Conservation (phyloP, 2,113 vertebrate species). For the Lepisosteus osseus region DNA sequence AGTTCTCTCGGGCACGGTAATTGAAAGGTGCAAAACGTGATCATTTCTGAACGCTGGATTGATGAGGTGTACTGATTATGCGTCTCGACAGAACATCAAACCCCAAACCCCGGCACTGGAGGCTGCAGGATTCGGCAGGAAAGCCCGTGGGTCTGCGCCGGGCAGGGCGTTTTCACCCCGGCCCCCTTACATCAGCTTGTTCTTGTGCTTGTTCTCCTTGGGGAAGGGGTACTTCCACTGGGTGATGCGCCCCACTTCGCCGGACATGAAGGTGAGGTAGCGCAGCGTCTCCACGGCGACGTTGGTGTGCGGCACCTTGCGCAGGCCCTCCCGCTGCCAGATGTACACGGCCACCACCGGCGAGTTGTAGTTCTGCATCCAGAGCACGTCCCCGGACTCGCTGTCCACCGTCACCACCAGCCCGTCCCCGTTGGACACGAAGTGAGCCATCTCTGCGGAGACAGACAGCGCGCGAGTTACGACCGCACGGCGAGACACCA, state of each 20-base stretch:
- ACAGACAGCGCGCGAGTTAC: background rate
- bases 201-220: constrained; percentile 87
- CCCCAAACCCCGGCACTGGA: too few relatives aligned
- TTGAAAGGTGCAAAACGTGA: too few relatives aligned
- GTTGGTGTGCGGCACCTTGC: constrained; percentile 88
- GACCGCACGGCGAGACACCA: too few relatives aligned
- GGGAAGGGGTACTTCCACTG: constrained; percentile 98
- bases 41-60: too few relatives aligned
- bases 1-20: too few relatives aligned
- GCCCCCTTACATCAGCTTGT: constrained; percentile 84
- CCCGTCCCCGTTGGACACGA: constrained; percentile 93
- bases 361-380: constrained; percentile 96
- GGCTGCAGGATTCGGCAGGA: too few relatives aligned
- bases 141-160: too few relatives aligned
- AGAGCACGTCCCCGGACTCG: constrained; percentile 86
- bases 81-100: too few relatives aligned
- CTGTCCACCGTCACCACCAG: constrained; percentile 96
- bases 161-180: too few relatives aligned
- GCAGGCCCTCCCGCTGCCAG: constrained; percentile 89
- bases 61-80: too few relatives aligned
- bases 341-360: constrained; percentile 95
- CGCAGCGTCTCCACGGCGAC: constrained; percentile 92
- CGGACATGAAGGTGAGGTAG: constrained; percentile 95
- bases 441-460: constrained; percentile 87
- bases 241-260: constrained; percentile 92